A percentile compares a stretch with the other conserved stretches of the same genome.
Conservation (phyloP, 2,797 vertebrate species). For the Oreortyx pictus region DNA sequence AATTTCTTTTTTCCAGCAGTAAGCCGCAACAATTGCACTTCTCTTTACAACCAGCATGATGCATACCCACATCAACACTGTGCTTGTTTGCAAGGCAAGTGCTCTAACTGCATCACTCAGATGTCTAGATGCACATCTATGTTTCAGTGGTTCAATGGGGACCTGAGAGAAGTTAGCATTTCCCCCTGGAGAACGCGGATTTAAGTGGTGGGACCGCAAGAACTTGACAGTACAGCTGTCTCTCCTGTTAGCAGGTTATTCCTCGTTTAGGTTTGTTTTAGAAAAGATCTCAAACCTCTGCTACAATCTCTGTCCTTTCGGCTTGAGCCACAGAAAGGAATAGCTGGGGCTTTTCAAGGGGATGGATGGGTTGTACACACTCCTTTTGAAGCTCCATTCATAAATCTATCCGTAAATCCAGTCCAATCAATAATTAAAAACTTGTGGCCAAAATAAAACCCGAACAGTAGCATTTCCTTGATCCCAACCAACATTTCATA, state of each 20-base stretch:
- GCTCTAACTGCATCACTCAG: background rate
- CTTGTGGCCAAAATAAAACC: background rate
- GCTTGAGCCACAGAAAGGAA: background rate
- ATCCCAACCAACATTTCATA: background rate
- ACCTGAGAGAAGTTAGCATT: background rate
- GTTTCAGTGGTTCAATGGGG: background rate
- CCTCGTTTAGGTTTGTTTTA: background rate
- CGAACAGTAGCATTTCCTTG: background rate
- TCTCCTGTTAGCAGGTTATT: background rate
- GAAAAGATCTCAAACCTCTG: background rate
- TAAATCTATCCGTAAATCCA: background rate
- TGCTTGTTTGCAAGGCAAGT: background rate
- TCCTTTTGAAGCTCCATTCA: background rate
- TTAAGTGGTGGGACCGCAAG: background rate
- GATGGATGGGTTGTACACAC: background rate
- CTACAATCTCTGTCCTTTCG: background rate
- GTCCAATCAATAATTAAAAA: background rate
- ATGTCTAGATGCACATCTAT: background rate
- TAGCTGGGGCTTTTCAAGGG: background rate
- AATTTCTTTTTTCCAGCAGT: background rate
- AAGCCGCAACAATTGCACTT: background rate
- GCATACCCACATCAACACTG: background rate
- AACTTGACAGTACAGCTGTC: background rate
- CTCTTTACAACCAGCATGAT: background rate
- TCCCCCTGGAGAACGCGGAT: background rate